These are phyloP conservation scores for Hyperopisus bebe DNA, from an alignment of 2,113 vertebrate genomes.

Conservation along the genomic window DNA sequence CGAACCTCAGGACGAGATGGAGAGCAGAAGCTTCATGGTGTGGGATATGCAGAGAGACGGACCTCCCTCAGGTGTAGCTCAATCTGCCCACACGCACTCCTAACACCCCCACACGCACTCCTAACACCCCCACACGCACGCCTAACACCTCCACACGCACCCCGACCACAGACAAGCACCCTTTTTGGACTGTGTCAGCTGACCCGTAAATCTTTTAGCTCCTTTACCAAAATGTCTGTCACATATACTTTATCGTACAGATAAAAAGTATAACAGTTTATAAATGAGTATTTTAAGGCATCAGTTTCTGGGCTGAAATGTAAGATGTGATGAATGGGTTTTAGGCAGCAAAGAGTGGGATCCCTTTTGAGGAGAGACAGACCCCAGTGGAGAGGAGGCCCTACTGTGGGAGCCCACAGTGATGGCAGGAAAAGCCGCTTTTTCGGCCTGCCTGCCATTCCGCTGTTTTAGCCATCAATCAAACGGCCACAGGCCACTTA, in stretches of 20 bases:
- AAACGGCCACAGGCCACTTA: not conserved
- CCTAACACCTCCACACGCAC: not conserved
- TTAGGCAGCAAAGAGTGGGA: not conserved
- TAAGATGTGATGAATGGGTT: not conserved
- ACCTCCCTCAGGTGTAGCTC: not conserved
- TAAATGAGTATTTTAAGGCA: not conserved
- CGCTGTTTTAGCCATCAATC: not conserved
- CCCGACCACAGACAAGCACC: not conserved
- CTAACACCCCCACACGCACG: too few species aligned
- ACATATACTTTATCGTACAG: not conserved
- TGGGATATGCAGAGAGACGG: not conserved
- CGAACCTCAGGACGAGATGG: not conserved
- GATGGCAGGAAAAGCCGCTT: not conserved
- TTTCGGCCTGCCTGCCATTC: not conserved
- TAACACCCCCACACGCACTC: too few species aligned
- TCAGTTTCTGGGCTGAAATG: not conserved
- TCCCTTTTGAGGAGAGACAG: not conserved
- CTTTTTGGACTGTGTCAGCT: not conserved
- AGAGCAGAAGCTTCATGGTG: not conserved
- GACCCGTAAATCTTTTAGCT: not conserved
- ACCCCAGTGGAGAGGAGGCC: not conserved
- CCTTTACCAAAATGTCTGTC: not conserved
- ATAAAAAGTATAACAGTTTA: not conserved
- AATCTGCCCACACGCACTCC: not conserved
- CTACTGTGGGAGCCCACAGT: not conserved